Evolutionary conservation across 2,113 vertebrate genomes (phyloP).

Genomic region (Dasypus novemcinctus): DNA sequence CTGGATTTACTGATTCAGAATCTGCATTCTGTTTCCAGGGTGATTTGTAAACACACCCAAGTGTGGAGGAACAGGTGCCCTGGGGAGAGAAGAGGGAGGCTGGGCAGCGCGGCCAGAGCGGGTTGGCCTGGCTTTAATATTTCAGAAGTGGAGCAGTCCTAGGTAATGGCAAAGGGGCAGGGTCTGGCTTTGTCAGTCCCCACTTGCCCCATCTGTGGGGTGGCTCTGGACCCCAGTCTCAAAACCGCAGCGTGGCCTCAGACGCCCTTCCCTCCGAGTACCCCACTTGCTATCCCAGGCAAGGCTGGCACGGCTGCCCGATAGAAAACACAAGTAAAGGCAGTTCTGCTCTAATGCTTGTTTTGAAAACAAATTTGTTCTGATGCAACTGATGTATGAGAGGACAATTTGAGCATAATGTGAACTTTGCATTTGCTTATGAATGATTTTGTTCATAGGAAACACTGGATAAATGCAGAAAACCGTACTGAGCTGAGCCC

Average conservation of each 20-base stretch:
- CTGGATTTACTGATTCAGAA: not conserved
- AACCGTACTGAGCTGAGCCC: accelerated
- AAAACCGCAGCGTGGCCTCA: not conserved
- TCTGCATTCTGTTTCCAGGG: not conserved
- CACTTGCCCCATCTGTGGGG: not conserved
- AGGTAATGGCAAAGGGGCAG: not conserved
- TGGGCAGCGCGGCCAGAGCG: not conserved
- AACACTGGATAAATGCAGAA: not conserved
- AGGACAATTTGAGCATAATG: accelerated
- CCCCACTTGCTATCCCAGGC: not conserved
- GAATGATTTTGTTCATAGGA: not conserved
- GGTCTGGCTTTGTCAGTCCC: not conserved
- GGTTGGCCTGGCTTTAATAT: not conserved
- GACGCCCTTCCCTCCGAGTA: not conserved
- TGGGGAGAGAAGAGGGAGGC: too few species aligned
- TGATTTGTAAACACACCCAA: accelerated
- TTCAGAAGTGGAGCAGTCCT: not conserved
- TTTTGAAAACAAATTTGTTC: not conserved
- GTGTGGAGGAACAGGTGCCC: too few species aligned
- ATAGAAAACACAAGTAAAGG: not conserved
- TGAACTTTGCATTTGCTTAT: not conserved
- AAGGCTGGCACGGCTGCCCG: accelerated
- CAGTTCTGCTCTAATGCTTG: not conserved
- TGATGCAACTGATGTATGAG: accelerated
- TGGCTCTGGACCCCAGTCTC: not conserved